Base-by-base conservation (phyloP, 2,113 vertebrate species). In the Gulo gulo region DNA sequence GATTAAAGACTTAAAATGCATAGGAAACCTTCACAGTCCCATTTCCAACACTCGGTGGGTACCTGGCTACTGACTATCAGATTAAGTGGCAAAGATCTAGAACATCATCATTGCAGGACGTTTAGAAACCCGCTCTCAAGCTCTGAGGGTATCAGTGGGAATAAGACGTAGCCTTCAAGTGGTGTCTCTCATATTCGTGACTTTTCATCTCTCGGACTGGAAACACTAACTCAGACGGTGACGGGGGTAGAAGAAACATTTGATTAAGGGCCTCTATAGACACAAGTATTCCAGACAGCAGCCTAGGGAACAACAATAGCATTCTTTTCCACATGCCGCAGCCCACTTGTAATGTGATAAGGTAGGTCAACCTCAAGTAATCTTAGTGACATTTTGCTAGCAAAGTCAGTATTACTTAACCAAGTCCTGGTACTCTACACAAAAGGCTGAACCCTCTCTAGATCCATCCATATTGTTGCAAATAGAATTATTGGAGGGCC, bases 331-430 rank as follows among this genome's bases (percentile, higher is more conserved):
- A 61, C 78, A 71, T 74, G 76, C 47, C 29, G 45, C 2, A 79
- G 61, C 47, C 29, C 63, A 90, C 73, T 89, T 87, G 61, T 39
- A 73, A 83, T 92, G 79, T 59, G 91, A 88, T 93, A 63, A 91
- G 79, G 71, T 50, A 52, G 15, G 6, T 96, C 78, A 71, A 55
- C 57, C n/a, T 88, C 55, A 63, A 63, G 67, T 29, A 11, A 96
- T 78, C 95, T 96, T 29, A 85, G 79, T 86, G 91, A 84, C 79
- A 79, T 82, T 96, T 91, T 82, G 12, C 45, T 88, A 34, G 42
- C n/a, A 96, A 78, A 91, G 90, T 65, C 14, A 88, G 4, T 36
- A 31, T 23, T 63, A n/a, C 69, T 88, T 85, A 78, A 47, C 69
- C 76, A 63, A 50, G 20, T 79, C 16, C 52, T 88, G 31, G 20